Conservation (phyloP, 2,888 invertebrate genomes). For the Trachelus iudaicus region DNA sequence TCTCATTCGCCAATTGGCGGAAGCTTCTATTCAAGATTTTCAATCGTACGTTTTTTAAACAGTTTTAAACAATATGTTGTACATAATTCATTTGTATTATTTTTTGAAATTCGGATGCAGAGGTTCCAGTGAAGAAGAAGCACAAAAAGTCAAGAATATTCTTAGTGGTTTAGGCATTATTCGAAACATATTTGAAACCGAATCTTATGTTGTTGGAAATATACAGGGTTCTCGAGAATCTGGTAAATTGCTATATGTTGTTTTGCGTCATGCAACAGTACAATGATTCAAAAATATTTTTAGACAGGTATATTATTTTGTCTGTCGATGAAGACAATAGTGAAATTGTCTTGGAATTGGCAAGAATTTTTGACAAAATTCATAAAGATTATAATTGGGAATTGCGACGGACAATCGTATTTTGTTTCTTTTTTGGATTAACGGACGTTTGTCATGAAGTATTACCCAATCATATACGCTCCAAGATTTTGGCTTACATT, state of each 20-base stretch:
- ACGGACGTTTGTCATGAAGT: slow-evolving; percentile 42
- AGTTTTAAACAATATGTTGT: background rate
- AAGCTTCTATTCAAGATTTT: slow-evolving; percentile 31
- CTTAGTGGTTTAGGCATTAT: slow-evolving; percentile 31
- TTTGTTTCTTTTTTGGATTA: slow-evolving; percentile 49
- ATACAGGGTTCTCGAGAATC: slow-evolving; percentile 42
- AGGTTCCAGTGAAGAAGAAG: slow-evolving; percentile 16
- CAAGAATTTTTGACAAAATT: slow-evolving; percentile 43
- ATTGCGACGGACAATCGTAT: slow-evolving; percentile 52
- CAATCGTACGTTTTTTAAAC: slow-evolving; percentile 28
- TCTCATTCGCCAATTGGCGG: slow-evolving; percentile 38
- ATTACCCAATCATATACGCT: slow-evolving; percentile 38
- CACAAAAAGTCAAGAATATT: slow-evolving; percentile 29
- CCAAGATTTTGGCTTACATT: slow-evolving; percentile 50
- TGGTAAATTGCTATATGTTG: slow-evolving; percentile 29
- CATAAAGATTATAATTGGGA: slow-evolving; percentile 44
- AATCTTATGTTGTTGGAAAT: slow-evolving; percentile 39
- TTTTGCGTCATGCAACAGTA: background rate
- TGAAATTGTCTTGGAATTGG: slow-evolving; percentile 44
- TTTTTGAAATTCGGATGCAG: background rate
- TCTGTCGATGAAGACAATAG: slow-evolving; percentile 50
- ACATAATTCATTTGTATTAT: background rate
- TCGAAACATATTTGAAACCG: slow-evolving; percentile 34
- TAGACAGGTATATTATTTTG: slow-evolving; percentile 57
- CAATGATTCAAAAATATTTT: slow-evolving; percentile 12